phyloP scores from a whole-genome alignment of 1,140 invertebrate species.

The Gryon sp. region DNA sequence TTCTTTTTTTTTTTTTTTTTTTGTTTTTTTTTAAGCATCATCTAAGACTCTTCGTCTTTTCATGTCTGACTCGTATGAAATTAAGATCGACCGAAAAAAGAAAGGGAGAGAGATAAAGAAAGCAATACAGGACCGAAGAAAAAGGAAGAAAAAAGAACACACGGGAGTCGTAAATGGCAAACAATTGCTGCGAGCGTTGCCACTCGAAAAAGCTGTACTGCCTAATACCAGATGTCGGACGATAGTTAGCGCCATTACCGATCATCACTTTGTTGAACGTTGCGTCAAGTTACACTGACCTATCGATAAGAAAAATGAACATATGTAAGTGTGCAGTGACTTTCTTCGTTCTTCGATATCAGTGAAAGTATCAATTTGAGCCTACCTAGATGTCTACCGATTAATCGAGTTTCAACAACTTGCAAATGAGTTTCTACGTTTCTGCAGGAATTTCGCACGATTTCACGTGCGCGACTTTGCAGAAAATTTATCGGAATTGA shows the following conservation, averaged over 20 bases:
- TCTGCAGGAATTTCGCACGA: conserved; percentile 42
- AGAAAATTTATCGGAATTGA: no score
- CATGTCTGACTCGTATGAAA: not conserved
- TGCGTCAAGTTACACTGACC: conserved; percentile 24
- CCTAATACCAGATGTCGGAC: conserved; percentile 77
- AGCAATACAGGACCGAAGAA: not conserved
- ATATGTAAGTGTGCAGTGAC: conserved; percentile 14
- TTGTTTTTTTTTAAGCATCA: no score
- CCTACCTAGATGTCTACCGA: conserved; percentile 21
- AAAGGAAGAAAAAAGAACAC: conserved; percentile 30
- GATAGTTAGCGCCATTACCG: conserved; percentile 74
- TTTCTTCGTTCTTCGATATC: conserved; percentile 52
- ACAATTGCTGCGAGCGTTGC: conserved; percentile 76
- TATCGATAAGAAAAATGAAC: conserved; percentile 35
- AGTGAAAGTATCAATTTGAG: conserved; percentile 45
- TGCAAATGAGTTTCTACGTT: conserved; percentile 38
- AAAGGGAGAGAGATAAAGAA: not conserved
- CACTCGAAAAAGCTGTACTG: conserved; percentile 72
- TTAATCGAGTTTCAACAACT: conserved; percentile 34
- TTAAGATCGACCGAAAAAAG: conserved; percentile 20
- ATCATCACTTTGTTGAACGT: conserved; percentile 68
- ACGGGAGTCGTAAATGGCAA: conserved; percentile 73
- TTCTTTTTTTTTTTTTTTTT: no score
- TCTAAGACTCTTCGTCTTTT: conserved; percentile 7
- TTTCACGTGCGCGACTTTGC: no score